These are phyloP conservation scores for Thyatira batis DNA, from an alignment of 2,888 invertebrate genomes.

Conservation along the genomic window DNA sequence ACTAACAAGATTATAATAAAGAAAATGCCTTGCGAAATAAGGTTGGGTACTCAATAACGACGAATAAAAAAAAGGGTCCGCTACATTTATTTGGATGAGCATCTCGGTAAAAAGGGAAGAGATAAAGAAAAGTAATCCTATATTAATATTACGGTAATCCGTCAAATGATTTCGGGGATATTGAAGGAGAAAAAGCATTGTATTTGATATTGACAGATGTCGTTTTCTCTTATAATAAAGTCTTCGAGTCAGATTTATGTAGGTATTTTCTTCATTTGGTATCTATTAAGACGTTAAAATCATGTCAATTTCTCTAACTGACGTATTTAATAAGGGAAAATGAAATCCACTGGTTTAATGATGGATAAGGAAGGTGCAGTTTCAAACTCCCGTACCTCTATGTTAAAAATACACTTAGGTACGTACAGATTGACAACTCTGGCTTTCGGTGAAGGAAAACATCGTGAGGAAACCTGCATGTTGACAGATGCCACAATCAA, in stretches of 20 bases:
- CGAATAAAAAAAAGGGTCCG: not conserved
- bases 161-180: not conserved
- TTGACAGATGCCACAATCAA: no score
- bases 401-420: no score
- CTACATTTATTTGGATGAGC: not conserved
- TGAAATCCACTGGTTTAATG: no score
- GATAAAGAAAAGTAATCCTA: not conserved
- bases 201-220: not conserved
- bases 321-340: no score
- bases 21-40: not conserved
- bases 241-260: not conserved
- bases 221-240: no score
- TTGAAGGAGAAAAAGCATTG: not conserved
- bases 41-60: not conserved
- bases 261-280: not conserved
- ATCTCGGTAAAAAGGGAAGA: not conserved
- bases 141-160: conserved; percentile 1
- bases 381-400: no score
- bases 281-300: not conserved
- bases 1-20: not conserved
- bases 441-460: no score
- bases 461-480: no score
- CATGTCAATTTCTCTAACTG: no score
- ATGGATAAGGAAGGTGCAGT: no score
- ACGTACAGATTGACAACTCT: no score